Evolutionary conservation across 2,113 vertebrate genomes (phyloP).

Genomic region (Limanda limanda): DNA sequence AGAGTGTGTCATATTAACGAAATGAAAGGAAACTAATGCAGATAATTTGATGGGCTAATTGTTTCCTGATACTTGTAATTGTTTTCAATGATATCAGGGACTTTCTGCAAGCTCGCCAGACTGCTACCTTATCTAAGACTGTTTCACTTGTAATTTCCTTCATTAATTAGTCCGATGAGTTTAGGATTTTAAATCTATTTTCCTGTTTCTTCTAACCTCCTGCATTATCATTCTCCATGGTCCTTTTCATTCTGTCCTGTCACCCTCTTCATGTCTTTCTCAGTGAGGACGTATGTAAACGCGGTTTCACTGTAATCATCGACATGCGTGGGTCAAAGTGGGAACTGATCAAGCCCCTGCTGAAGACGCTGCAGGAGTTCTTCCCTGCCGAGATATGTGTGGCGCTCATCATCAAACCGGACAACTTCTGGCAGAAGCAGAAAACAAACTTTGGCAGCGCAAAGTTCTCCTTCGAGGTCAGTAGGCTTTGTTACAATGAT

Average conservation of each 20-base stretch:
- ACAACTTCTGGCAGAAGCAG: conserved; percentile 99
- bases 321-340: conserved; percentile 99
- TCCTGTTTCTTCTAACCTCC: background rate
- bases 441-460: conserved; percentile 99
- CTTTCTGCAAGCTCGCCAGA: too few species aligned
- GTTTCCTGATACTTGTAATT: too few species aligned
- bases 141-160: too few species aligned
- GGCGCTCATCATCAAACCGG: conserved; percentile 98
- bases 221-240: background rate
- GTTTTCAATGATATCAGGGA: too few species aligned
- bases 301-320: conserved; percentile 98
- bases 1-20: too few species aligned
- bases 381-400: conserved; percentile 97
- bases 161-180: too few species aligned
- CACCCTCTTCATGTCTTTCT: background rate
- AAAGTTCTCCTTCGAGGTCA: conserved; percentile 98
- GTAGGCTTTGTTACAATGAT: background rate
- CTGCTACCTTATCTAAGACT: too few species aligned
- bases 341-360: conserved; percentile 97
- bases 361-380: conserved; percentile 97
- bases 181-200: too few species aligned
- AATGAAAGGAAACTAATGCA: too few species aligned
- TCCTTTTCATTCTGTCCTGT: background rate
- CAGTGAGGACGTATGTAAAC: conserved; percentile 98
- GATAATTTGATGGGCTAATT: too few species aligned